A percentile compares a stretch with the other conserved stretches of the same genome.
Conservation (phyloP, 2,797 vertebrate species). For the Orientallactaga sibirica region DNA sequence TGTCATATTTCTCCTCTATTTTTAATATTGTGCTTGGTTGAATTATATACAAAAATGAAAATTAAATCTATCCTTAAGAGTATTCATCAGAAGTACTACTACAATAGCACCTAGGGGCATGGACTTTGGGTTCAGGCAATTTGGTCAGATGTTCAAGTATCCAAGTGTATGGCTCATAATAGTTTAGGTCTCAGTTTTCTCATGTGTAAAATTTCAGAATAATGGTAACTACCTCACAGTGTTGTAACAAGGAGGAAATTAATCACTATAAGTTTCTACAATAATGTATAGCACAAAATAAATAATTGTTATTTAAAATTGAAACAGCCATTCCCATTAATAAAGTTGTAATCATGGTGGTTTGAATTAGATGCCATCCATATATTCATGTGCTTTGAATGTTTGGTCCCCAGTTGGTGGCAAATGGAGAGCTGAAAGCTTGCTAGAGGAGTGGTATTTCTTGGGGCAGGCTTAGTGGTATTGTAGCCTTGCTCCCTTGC, state of each 20-base stretch:
- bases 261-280: neutral
- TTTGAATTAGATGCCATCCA: no score
- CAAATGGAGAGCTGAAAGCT: no score
- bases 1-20: conserved; percentile 55
- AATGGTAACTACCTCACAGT: neutral
- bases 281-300: neutral
- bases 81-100: neutral
- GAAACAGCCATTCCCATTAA: conserved; percentile 36
- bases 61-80: conserved; percentile 25
- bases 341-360: conserved; percentile 29
- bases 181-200: neutral
- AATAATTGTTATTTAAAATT: conserved; percentile 49
- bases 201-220: neutral
- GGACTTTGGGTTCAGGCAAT: neutral
- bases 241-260: conserved; percentile 31
- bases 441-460: no score
- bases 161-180: neutral
- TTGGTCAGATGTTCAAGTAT: neutral
- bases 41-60: conserved; percentile 39
- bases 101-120: neutral
- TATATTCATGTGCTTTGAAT: no score
- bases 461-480: no score
- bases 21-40: conserved; percentile 46
- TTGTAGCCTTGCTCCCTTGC: no score
- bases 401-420: no score